A percentile compares a stretch with the other conserved stretches of the same genome.
phyloP scores from a whole-genome alignment of 2,888 invertebrate genomes.

The Tiphia femorata region DNA sequence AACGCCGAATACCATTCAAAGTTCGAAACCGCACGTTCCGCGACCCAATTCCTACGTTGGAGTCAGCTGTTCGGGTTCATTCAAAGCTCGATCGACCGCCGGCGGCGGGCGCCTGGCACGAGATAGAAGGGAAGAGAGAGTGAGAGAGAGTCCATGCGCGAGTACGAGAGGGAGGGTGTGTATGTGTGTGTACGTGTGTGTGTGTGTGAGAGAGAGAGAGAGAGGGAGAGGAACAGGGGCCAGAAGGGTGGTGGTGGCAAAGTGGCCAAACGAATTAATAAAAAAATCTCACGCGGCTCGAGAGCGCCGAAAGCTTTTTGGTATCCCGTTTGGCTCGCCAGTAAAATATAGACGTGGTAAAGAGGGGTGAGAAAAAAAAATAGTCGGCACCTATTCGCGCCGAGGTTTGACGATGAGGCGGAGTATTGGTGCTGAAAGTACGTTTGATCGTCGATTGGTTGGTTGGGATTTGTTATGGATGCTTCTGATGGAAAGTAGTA shows the following conservation, averaged over 20 bases:
- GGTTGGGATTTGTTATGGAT: too few species aligned
- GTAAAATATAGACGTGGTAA: conserved; percentile 4
- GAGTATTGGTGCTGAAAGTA: too few species aligned
- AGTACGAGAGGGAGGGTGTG: too few species aligned
- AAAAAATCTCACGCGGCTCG: conserved; percentile 1
- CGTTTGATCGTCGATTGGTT: too few species aligned
- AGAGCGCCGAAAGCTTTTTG: conserved; percentile 8
- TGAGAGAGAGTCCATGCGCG: neutral
- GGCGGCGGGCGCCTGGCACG: neutral
- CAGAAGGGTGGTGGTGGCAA: neutral
- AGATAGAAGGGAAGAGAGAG: conserved; percentile 8
- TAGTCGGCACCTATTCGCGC: neutral
- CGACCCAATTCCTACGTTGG: conserved; percentile 60
- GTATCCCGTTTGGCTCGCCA: neutral
- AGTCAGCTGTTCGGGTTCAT: conserved; percentile 61
- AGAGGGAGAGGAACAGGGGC: conserved; percentile 13
- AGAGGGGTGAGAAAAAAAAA: conserved; percentile 3
- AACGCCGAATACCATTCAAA: conserved; percentile 62
- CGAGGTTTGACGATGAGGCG: too few species aligned
- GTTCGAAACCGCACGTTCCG: conserved; percentile 63
- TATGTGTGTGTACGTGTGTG: too few species aligned
- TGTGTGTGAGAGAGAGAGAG: conserved; percentile 14
- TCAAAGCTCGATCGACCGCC: conserved; percentile 36
- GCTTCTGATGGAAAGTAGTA: too few species aligned
- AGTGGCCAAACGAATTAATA: neutral